Evolutionary conservation across 2,797 vertebrate genomes (phyloP).

Genomic region (Betta splendens): DNA sequence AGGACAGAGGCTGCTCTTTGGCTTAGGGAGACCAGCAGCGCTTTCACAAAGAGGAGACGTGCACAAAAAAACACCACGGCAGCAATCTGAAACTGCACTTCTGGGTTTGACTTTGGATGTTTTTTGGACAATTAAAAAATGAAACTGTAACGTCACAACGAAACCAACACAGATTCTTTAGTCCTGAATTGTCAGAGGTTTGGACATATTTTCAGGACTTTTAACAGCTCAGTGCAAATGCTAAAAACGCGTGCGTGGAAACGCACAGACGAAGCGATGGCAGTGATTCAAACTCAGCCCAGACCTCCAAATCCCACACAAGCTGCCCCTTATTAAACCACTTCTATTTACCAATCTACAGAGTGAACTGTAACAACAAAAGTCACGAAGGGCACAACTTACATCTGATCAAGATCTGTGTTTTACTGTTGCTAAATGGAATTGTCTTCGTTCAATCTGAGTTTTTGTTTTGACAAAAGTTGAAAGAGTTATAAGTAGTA

Average conservation of each 20-base stretch:
- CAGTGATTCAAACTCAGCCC: slow-evolving; percentile 9
- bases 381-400: neutral
- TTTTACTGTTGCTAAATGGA: slow-evolving; percentile 1
- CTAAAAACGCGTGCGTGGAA: slow-evolving; percentile 14
- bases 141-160: slow-evolving; percentile 1
- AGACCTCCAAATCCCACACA: neutral
- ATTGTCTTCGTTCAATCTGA: neutral
- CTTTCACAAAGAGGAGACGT: slow-evolving; percentile 17
- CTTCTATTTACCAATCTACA: slow-evolving; percentile 24
- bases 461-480: slow-evolving; percentile 3
- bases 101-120: too few species aligned
- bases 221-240: slow-evolving; percentile 22
- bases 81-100: slow-evolving; percentile 6
- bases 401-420: neutral
- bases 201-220: slow-evolving; percentile 19
- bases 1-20: slow-evolving; percentile 45
- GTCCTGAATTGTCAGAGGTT: slow-evolving; percentile 15
- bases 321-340: slow-evolving; percentile 3
- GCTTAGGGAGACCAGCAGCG: slow-evolving; percentile 25
- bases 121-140: too few species aligned
- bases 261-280: neutral
- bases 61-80: neutral
- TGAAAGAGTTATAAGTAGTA: neutral
- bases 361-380: slow-evolving; percentile 6
- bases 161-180: neutral